Percentiles rank a stretch among this genome's conserved stretches.
These are phyloP conservation scores for Nephrotoma guestfalica DNA, from an alignment of 2,888 invertebrate species.

Conservation along the genomic window DNA sequence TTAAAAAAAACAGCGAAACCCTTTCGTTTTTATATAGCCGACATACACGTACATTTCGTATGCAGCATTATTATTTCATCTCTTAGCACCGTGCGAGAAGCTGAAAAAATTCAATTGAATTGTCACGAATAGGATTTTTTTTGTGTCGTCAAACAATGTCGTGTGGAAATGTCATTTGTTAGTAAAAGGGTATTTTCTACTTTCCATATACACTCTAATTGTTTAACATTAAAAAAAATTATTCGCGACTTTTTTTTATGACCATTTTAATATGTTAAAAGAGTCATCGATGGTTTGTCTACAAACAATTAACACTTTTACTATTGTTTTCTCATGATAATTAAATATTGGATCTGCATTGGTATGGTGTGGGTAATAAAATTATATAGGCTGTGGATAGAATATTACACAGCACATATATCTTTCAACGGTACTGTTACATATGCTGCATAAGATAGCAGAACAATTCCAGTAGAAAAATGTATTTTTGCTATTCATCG, in stretches of 20 bases:
- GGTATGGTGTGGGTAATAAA: not conserved
- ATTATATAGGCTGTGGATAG: too few species aligned
- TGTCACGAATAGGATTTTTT: not conserved
- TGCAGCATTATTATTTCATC: not conserved
- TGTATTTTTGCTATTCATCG: too few species aligned
- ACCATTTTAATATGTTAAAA: not conserved
- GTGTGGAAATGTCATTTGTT: not conserved
- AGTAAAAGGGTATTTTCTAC: not conserved
- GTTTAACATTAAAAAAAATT: not conserved
- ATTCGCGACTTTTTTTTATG: not conserved
- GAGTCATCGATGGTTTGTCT: not conserved
- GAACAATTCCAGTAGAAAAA: too few species aligned
- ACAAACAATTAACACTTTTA: not conserved
- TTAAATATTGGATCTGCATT: not conserved
- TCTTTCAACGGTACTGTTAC: too few species aligned
- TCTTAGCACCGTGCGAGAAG: not conserved
- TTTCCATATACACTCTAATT: not conserved
- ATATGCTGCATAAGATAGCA: too few species aligned
- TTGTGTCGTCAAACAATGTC: not conserved
- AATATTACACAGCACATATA: too few species aligned
- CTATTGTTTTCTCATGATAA: not conserved
- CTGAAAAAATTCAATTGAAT: not conserved
- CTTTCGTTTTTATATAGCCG: not conserved
- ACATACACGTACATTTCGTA: not conserved
- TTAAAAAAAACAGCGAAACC: not conserved